These are phyloP conservation scores for Capreolus pygargus DNA, from an alignment of 2,113 vertebrate species.

Conservation along the genomic window DNA sequence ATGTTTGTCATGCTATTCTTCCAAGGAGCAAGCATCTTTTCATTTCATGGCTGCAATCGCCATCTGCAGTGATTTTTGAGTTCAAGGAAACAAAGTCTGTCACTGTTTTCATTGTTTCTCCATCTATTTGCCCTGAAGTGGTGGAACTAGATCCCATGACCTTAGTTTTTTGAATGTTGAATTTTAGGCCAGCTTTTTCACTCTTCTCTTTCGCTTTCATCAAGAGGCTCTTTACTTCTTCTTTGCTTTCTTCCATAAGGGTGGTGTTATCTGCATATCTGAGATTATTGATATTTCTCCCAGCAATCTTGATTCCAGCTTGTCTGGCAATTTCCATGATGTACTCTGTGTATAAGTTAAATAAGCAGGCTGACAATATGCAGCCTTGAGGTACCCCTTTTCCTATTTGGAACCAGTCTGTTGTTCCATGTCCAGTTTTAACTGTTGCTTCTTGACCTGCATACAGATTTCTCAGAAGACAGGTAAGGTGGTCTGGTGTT, in stretches of 20 bases:
- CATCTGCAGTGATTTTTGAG: neutral
- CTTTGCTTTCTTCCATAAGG: neutral
- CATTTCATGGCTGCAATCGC: neutral
- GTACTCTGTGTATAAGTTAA: neutral
- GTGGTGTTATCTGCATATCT: neutral
- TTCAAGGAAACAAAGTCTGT: neutral
- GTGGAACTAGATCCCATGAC: neutral
- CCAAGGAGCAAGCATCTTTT: neutral
- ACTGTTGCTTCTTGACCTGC: neutral
- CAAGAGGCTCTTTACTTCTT: neutral
- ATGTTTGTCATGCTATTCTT: neutral
- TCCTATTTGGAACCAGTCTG: accelerated
- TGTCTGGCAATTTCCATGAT: accelerated
- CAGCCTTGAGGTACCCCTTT: neutral
- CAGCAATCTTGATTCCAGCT: neutral
- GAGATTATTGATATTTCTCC: neutral
- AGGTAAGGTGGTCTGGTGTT: neutral
- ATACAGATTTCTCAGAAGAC: neutral
- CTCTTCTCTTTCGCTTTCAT: neutral
- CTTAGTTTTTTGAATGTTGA: neutral
- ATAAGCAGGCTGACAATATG: neutral
- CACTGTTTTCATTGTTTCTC: neutral
- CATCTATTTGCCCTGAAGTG: neutral
- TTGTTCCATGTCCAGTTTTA: neutral
- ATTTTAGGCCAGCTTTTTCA: neutral